Conservation (phyloP, 2,888 invertebrate genomes). For the Zygaena filipendulae region DNA sequence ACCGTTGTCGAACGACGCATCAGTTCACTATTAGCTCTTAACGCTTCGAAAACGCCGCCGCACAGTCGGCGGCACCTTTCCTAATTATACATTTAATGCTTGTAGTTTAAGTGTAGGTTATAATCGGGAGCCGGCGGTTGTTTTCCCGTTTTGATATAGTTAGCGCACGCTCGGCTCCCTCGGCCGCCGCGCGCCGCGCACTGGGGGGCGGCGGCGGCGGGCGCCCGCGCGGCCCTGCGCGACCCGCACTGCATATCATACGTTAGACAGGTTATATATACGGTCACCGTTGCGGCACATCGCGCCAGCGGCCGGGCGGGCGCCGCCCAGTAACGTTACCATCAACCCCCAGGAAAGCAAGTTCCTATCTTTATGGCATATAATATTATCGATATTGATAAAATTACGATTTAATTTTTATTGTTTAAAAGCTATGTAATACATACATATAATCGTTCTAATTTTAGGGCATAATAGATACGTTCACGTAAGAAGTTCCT, state of each 20-base stretch:
- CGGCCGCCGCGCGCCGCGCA: slow-evolving; percentile 54
- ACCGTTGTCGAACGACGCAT: slow-evolving; percentile 68
- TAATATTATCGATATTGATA: slow-evolving; percentile 71
- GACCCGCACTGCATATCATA: slow-evolving; percentile 63
- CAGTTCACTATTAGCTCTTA: slow-evolving; percentile 69
- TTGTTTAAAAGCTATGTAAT: slow-evolving; percentile 72
- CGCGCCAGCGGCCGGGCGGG: slow-evolving; percentile 52
- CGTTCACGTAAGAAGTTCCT: slow-evolving; percentile 71
- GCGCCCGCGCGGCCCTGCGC: slow-evolving; percentile 41
- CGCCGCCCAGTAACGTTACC: slow-evolving; percentile 47
- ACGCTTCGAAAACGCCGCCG: slow-evolving; percentile 59
- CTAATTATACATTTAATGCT: slow-evolving; percentile 66
- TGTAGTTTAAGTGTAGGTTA: slow-evolving; percentile 66
- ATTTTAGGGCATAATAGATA: slow-evolving; percentile 70
- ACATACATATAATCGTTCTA: slow-evolving; percentile 71
- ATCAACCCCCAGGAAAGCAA: slow-evolving; percentile 70
- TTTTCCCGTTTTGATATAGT: slow-evolving; percentile 32
- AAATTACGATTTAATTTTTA: slow-evolving; percentile 71
- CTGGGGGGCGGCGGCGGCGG: slow-evolving; percentile 63
- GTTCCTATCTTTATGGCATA: slow-evolving; percentile 72
- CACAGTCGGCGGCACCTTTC: slow-evolving; percentile 55
- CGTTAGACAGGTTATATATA: slow-evolving; percentile 67
- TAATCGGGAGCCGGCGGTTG: slow-evolving; percentile 41
- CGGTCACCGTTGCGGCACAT: slow-evolving; percentile 60
- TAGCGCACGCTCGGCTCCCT: slow-evolving; percentile 25